phyloP scores from a whole-genome alignment of 2,113 vertebrate genomes.

The Mugil cephalus region DNA sequence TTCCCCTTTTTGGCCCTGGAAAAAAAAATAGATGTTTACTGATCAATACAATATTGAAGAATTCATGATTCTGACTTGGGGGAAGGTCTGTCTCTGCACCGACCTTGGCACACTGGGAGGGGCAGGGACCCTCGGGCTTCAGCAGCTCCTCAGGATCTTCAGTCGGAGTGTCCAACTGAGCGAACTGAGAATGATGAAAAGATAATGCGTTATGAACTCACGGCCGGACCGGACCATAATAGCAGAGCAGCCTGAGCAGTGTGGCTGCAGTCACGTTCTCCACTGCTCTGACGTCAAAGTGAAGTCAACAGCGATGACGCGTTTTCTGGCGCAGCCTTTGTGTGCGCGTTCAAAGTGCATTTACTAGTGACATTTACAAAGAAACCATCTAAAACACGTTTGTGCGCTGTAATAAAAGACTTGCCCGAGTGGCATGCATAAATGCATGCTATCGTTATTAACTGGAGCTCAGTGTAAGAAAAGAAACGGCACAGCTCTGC shows the following conservation, averaged over 20 bases:
- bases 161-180: conserved; percentile 81
- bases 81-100: background rate
- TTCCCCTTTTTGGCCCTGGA: conserved; percentile 88
- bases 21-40: conserved; percentile 38
- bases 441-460: background rate
- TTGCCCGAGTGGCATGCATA: background rate
- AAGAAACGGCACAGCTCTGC: background rate
- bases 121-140: conserved; percentile 82
- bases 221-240: background rate
- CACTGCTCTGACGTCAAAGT: conserved; percentile 5
- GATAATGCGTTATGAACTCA: background rate
- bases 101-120: conserved; percentile 81
- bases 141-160: conserved; percentile 72
- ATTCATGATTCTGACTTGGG: background rate
- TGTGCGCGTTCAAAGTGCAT: conserved; percentile 10
- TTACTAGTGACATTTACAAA: too few relatives aligned
- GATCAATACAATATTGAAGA: background rate
- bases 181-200: conserved; percentile 54
- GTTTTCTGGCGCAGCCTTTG: conserved; percentile 17
- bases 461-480: background rate
- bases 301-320: conserved; percentile 8
- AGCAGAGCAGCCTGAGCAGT: background rate
- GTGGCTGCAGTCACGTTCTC: conserved; percentile 3
- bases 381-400: too few relatives aligned
- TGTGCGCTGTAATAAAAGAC: too few relatives aligned